These are phyloP conservation scores for Ips nitidus DNA, from an alignment of 1,140 invertebrate species.

Conservation along the genomic window DNA sequence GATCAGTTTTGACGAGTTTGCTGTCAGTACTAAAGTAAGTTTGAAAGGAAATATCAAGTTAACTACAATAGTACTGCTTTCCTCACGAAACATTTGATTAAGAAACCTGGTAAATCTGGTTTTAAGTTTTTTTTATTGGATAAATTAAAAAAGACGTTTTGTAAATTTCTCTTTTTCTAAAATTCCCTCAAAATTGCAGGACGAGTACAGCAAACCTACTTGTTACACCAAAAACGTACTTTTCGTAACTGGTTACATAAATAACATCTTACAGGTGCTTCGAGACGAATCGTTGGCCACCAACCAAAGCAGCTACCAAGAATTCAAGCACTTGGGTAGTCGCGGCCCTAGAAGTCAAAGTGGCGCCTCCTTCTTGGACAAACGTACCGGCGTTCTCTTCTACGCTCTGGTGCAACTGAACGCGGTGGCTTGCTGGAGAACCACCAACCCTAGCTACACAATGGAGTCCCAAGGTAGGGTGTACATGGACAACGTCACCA, in stretches of 20 bases:
- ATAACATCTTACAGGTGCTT: slow-evolving; percentile 51
- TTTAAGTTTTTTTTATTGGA: neutral
- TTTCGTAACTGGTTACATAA: neutral
- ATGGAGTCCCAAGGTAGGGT: slow-evolving; percentile 69
- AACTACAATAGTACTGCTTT: neutral
- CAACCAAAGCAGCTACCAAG: slow-evolving; percentile 59
- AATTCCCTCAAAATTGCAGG: too few relatives aligned
- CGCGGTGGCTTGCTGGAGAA: slow-evolving; percentile 76
- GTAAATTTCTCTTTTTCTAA: too few relatives aligned
- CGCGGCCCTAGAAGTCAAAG: slow-evolving; percentile 72
- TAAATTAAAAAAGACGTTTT: too few relatives aligned
- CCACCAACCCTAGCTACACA: slow-evolving; percentile 63
- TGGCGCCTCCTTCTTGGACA: slow-evolving; percentile 71
- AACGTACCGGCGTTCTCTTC: slow-evolving; percentile 70
- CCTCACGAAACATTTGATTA: neutral
- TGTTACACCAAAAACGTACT: too few relatives aligned
- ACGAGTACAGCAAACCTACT: too few relatives aligned
- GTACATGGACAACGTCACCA: slow-evolving; percentile 68
- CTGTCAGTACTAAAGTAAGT: slow-evolving; percentile 61
- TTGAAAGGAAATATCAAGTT: too few relatives aligned
- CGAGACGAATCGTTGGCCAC: slow-evolving; percentile 57
- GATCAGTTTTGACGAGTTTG: slow-evolving; percentile 71
- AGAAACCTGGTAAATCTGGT: too few relatives aligned
- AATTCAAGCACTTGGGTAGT: slow-evolving; percentile 68
- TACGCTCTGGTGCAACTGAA: slow-evolving; percentile 76